A percentile compares a stretch with the other conserved stretches of the same genome.
Conservation (phyloP, 2,113 vertebrate genomes). For the Macrotis lagotis region DNA sequence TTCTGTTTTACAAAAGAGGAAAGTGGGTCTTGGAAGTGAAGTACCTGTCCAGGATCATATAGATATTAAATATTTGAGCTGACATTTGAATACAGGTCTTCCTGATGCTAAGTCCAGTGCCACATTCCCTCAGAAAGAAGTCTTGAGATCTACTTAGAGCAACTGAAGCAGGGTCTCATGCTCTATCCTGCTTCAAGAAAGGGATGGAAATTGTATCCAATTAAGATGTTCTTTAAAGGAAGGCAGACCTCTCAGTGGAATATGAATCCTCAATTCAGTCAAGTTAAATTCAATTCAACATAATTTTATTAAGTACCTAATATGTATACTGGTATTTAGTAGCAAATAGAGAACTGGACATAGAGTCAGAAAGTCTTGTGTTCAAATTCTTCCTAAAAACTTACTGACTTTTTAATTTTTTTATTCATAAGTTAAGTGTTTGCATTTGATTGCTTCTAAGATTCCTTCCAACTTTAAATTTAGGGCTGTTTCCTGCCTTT, state of each 20-base stretch:
- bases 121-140: background rate
- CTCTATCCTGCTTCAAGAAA: background rate
- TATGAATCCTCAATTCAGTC: background rate
- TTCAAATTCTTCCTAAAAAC: background rate
- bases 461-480: background rate
- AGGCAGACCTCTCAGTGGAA: background rate
- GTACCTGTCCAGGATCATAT: no score
- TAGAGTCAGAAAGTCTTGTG: background rate
- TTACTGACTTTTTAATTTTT: background rate
- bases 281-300: background rate
- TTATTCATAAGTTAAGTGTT: background rate
- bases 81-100: background rate
- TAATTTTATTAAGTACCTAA: background rate
- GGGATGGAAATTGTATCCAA: background rate
- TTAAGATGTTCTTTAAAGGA: background rate
- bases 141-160: background rate
- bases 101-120: background rate
- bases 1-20: background rate
- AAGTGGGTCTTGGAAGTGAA: background rate
- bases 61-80: background rate
- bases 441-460: background rate
- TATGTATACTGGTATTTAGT: background rate
- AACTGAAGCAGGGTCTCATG: background rate
- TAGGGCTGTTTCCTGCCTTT: background rate
- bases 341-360: background rate